Conservation (phyloP, 2,888 invertebrate genomes). For the Zele albiditarsus region DNA sequence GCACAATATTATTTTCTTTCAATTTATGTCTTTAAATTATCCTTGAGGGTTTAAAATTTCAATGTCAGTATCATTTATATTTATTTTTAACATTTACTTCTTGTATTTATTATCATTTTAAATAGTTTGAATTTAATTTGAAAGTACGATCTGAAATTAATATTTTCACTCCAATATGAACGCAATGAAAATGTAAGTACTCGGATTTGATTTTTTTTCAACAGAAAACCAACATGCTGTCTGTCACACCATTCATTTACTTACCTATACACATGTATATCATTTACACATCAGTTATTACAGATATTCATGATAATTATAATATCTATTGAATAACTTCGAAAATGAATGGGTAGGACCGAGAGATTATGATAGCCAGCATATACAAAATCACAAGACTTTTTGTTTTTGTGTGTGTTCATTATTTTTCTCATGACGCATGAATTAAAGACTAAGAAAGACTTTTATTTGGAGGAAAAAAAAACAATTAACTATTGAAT, state of each 20-base stretch:
- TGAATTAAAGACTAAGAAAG: constrained; percentile 59
- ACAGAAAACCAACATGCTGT: neutral
- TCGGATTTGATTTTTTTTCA: neutral
- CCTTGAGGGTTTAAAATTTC: neutral
- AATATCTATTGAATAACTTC: neutral
- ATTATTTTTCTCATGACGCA: constrained; percentile 20
- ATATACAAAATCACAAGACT: neutral
- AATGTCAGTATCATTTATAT: neutral
- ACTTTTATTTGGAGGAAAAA: constrained; percentile 58
- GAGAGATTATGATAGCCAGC: neutral
- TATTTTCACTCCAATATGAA: no score
- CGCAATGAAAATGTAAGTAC: no score
- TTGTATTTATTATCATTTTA: neutral
- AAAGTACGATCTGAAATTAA: neutral
- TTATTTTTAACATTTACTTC: neutral
- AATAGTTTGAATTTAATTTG: neutral
- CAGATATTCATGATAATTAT: neutral
- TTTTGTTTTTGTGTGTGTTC: neutral
- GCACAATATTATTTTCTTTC: neutral
- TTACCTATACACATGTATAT: constrained; percentile 1
- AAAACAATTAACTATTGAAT: constrained; percentile 61
- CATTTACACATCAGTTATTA: neutral
- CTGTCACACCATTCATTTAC: neutral
- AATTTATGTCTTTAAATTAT: neutral
- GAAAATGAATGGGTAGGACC: neutral